Conservation (phyloP, 1,140 invertebrate species). For the Venturia canescens region DNA sequence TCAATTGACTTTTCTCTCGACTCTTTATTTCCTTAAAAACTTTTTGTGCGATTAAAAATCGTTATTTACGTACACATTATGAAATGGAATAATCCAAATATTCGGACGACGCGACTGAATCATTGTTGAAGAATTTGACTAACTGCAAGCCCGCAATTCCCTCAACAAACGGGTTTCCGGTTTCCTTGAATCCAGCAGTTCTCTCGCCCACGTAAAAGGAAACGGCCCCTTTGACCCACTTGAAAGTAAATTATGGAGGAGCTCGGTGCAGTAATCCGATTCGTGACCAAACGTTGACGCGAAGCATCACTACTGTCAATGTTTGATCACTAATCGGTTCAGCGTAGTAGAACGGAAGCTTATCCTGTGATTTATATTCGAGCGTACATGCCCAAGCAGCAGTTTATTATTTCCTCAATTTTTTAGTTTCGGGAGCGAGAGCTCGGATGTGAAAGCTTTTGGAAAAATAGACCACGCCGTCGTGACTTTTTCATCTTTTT, state of each 20-base stretch:
- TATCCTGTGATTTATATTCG: not conserved
- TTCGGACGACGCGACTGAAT: too few relatives aligned
- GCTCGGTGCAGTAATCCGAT: conserved; percentile 7
- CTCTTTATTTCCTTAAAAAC: too few relatives aligned
- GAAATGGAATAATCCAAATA: too few relatives aligned
- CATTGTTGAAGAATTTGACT: too few relatives aligned
- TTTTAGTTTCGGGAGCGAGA: too few relatives aligned
- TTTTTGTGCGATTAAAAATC: too few relatives aligned
- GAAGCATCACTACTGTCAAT: not conserved
- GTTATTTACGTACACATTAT: too few relatives aligned
- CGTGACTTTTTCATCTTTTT: too few relatives aligned
- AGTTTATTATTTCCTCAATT: not conserved
- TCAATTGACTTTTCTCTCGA: too few relatives aligned
- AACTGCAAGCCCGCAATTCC: too few relatives aligned
- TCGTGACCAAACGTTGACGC: not conserved
- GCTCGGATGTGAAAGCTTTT: too few relatives aligned
- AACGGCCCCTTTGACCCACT: not conserved
- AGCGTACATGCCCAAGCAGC: not conserved
- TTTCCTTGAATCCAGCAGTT: not conserved
- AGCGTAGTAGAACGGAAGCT: not conserved
- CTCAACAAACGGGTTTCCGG: not conserved
- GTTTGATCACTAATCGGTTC: conserved; percentile 7
- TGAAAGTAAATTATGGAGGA: conserved; percentile 15
- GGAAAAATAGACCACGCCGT: too few relatives aligned
- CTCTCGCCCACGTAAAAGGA: not conserved